Conservation (phyloP, 2,797 vertebrate genomes). For the Periophthalmus magnuspinnatus region DNA sequence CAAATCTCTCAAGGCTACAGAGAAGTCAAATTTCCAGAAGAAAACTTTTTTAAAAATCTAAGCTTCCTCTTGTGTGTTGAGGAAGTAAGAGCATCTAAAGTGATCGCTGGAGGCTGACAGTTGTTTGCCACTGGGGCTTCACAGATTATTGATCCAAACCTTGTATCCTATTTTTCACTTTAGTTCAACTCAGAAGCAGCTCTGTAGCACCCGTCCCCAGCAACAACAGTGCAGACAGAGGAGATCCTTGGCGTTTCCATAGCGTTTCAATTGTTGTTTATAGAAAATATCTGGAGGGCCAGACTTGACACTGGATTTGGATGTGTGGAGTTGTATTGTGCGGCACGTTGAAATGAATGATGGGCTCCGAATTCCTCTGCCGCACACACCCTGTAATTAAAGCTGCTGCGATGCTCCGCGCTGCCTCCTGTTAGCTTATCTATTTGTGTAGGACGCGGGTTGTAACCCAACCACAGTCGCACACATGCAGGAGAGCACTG, state of each 20-base stretch:
- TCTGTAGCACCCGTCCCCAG: constrained; percentile 25
- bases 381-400: constrained; percentile 64
- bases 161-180: constrained; percentile 29
- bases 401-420: constrained; percentile 20
- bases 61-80: constrained; percentile 53
- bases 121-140: constrained; percentile 19
- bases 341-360: constrained; percentile 43
- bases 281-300: constrained; percentile 31
- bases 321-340: constrained; percentile 28
- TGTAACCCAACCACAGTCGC: constrained; percentile 26
- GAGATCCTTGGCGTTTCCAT: constrained; percentile 29
- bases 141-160: constrained; percentile 54
- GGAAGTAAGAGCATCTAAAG: constrained; percentile 48
- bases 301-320: constrained; percentile 18
- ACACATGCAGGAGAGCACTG: constrained; percentile 5
- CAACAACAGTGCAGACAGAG: constrained; percentile 12
- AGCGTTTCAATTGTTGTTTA: constrained; percentile 43
- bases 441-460: constrained; percentile 48
- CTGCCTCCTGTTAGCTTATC: constrained; percentile 41
- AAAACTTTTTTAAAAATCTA: constrained; percentile 51
- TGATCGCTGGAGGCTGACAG: constrained; percentile 57
- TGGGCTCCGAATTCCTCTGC: constrained; percentile 49
- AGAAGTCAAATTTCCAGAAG: constrained; percentile 47
- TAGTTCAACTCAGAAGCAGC: constrained; percentile 40
- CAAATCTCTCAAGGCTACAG: constrained; percentile 45